Conservation (phyloP, 2,797 vertebrate species). For the Amblyopsis hoosieri region DNA sequence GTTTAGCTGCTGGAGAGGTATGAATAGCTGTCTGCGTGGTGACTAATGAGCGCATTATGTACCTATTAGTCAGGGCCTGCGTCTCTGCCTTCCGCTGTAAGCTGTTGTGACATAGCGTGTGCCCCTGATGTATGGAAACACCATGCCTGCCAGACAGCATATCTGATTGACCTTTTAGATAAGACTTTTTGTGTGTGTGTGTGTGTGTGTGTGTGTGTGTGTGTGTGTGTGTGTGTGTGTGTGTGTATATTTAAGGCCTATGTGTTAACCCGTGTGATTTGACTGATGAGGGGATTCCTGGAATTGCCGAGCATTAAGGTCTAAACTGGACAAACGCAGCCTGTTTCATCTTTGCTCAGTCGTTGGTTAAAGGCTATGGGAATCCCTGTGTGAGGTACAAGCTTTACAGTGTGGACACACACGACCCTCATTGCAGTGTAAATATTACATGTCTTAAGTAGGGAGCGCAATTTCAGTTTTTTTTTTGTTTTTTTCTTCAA, state of each 20-base stretch:
- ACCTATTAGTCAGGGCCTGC: slow-evolving; percentile 47
- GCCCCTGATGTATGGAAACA: slow-evolving; percentile 51
- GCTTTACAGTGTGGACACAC: slow-evolving; percentile 11
- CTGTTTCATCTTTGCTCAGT: slow-evolving; percentile 40
- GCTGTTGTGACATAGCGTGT: slow-evolving; percentile 47
- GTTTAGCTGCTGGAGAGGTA: slow-evolving; percentile 28
- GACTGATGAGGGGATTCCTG: slow-evolving; percentile 47
- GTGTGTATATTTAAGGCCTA: slow-evolving; percentile 2
- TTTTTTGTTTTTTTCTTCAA: too few species aligned
- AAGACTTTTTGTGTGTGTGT: slow-evolving; percentile 25
- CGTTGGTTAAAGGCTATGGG: slow-evolving; percentile 36
- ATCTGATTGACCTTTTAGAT: slow-evolving; percentile 65
- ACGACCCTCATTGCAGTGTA: slow-evolving; percentile 13
- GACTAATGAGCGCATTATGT: slow-evolving; percentile 55
- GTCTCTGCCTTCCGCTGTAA: slow-evolving; percentile 35
- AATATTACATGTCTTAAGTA: slow-evolving; percentile 2
- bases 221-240: slow-evolving; percentile 20
- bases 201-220: slow-evolving; percentile 12
- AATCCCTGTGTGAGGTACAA: slow-evolving; percentile 27
- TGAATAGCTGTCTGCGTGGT: slow-evolving; percentile 28
- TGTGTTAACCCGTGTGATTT: slow-evolving; percentile 30
- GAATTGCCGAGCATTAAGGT: slow-evolving; percentile 52
- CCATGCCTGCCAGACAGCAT: slow-evolving; percentile 46
- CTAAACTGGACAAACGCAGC: slow-evolving; percentile 49
- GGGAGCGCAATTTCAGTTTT: not conserved